phyloP scores from a whole-genome alignment of 2,888 invertebrate species.

The Disparrhopalites patrizii region DNA sequence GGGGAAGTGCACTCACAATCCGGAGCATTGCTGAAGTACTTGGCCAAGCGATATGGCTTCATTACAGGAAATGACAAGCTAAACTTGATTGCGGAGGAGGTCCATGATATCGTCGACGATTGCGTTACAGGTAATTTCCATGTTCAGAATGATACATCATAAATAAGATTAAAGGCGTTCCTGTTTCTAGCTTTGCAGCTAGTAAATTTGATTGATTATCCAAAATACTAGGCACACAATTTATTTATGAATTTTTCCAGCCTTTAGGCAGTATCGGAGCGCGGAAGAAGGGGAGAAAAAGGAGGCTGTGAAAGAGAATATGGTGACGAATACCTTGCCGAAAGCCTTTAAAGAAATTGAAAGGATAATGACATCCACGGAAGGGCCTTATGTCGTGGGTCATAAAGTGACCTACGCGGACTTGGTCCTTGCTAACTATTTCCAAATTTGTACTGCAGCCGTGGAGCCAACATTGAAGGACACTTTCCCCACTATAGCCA shows the following conservation, averaged over 20 bases:
- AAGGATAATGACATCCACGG: background rate
- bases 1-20: background rate
- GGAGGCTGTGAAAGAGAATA: background rate
- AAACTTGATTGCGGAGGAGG: background rate
- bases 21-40: background rate
- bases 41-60: background rate
- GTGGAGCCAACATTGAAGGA: background rate
- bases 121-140: background rate
- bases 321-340: background rate
- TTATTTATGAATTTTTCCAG: too few relatives aligned
- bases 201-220: too few relatives aligned
- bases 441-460: conserved; percentile 54
- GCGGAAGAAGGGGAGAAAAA: conserved; percentile 20
- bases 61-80: background rate
- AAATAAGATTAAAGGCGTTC: too few relatives aligned
- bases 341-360: conserved; percentile 9
- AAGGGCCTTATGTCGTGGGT: conserved; percentile 55
- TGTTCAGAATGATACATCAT: too few relatives aligned
- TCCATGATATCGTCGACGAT: background rate
- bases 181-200: too few relatives aligned
- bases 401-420: conserved; percentile 62
- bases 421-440: conserved; percentile 59
- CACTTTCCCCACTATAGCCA: background rate
- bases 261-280: too few relatives aligned
- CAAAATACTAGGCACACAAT: too few relatives aligned